Evolutionary conservation across 1,140 invertebrate species (phyloP).

Genomic region (Pseudomyrmex cubaensis): DNA sequence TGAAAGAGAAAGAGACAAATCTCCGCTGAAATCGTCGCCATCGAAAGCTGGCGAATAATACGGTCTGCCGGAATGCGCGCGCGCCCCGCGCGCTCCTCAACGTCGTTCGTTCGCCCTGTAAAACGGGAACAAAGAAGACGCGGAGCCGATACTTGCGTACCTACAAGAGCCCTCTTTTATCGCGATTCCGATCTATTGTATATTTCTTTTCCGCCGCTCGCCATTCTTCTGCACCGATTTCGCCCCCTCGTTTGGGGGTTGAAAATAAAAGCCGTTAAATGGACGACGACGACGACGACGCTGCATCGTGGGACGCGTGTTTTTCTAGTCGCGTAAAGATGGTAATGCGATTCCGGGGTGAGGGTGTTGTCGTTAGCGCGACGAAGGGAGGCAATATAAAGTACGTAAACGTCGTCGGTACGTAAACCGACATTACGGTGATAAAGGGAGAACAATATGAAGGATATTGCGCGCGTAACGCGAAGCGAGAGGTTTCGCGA

Average conservation of each 20-base stretch:
- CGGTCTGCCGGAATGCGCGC: constrained; percentile 13
- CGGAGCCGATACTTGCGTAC: neutral
- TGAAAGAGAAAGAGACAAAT: constrained; percentile 20
- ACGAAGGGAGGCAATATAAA: neutral
- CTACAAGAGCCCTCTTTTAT: neutral
- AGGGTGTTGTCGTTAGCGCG: neutral
- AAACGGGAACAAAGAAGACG: constrained; percentile 10
- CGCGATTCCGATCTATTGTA: constrained; percentile 19
- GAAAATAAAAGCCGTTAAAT: constrained; percentile 26
- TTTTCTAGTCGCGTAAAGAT: neutral
- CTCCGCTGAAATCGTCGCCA: neutral
- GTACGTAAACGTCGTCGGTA: neutral
- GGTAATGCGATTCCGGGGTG: constrained; percentile 9
- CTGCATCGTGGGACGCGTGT: neutral
- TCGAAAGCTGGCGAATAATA: constrained; percentile 23
- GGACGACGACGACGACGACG: too few relatives aligned
- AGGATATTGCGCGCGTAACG: neutral
- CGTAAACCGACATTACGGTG: neutral
- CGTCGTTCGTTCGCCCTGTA: constrained; percentile 15
- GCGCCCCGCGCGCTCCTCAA: neutral
- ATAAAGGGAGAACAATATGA: neutral
- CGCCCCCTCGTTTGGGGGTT: neutral
- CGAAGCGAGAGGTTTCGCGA: neutral
- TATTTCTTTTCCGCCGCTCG: constrained; percentile 18
- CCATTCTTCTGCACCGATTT: neutral